Conservation (phyloP, 1,140 invertebrate species). For the Calycopis cecrops region DNA sequence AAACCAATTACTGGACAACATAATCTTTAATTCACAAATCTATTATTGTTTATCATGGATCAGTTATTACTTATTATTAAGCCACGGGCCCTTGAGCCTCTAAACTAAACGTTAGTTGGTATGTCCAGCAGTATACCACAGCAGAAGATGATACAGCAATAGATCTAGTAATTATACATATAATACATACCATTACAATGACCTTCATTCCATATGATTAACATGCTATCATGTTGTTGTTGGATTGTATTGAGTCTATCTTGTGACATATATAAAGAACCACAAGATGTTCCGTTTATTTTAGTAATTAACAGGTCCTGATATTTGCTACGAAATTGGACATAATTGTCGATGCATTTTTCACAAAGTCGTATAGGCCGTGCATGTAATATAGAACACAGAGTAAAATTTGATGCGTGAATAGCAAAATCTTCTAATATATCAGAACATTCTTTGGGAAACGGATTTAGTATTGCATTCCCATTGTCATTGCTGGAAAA, state of each 20-base stretch:
- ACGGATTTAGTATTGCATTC: constrained; percentile 23
- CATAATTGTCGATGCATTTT: constrained; percentile 71
- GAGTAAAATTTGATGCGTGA: constrained; percentile 68
- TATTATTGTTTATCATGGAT: too few species aligned
- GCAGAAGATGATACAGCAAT: too few species aligned
- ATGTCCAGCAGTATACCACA: too few species aligned
- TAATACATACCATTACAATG: constrained; percentile 74
- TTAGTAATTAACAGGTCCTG: constrained; percentile 60
- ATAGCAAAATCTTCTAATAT: constrained; percentile 64
- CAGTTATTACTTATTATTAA: too few species aligned
- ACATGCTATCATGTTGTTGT: constrained; percentile 67
- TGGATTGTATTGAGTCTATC: constrained; percentile 75
- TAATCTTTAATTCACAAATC: too few species aligned
- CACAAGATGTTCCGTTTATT: constrained; percentile 71
- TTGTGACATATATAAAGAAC: constrained; percentile 69
- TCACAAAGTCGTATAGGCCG: constrained; percentile 75
- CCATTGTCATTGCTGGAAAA: constrained; percentile 31
- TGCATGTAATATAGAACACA: constrained; percentile 73
- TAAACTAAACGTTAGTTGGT: too few species aligned
- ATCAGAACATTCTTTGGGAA: constrained; percentile 40
- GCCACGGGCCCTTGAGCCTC: too few species aligned
- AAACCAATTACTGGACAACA: too few species aligned
- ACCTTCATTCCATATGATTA: constrained; percentile 72
- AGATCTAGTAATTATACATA: background rate
- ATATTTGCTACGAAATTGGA: constrained; percentile 65